Conservation (phyloP, 2,113 vertebrate species). For the Casuarius casuarius region DNA sequence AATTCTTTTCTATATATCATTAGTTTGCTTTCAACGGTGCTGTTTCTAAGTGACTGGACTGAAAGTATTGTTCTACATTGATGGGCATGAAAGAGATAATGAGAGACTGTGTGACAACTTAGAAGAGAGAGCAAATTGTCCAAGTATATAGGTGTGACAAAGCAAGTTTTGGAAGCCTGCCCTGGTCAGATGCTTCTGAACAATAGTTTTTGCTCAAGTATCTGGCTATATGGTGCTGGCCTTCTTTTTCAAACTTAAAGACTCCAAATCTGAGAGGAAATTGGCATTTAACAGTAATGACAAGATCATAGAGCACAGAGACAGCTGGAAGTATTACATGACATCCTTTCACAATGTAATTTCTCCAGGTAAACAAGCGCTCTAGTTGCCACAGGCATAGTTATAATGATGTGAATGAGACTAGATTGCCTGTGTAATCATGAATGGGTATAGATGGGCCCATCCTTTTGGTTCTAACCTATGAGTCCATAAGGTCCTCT, state of each 20-base stretch:
- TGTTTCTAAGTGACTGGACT: not conserved
- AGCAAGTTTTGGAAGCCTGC: not conserved
- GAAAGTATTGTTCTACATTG: not conserved
- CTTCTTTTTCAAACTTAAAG: not conserved
- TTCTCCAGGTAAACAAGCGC: not conserved
- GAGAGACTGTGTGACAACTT: not conserved
- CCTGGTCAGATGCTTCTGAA: not conserved
- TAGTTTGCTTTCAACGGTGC: not conserved
- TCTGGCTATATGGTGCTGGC: not conserved
- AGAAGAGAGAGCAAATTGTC: not conserved
- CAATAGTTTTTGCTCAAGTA: not conserved
- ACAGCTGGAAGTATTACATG: not conserved
- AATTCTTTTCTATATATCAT: not conserved
- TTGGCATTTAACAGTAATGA: not conserved
- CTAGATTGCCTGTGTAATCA: accelerated
- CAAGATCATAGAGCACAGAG: not conserved
- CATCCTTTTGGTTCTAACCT: not conserved
- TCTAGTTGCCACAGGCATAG: not conserved
- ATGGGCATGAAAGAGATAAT: not conserved
- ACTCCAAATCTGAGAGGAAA: not conserved
- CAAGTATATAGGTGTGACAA: not conserved
- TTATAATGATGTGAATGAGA: not conserved
- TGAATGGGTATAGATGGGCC: not conserved
- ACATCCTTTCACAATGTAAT: not conserved
- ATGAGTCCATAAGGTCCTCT: not conserved